Evolutionary conservation across 2,113 vertebrate species (phyloP), one percentile per base, ranked within the genome.

Genomic region (Antennarius striatus): DNA sequence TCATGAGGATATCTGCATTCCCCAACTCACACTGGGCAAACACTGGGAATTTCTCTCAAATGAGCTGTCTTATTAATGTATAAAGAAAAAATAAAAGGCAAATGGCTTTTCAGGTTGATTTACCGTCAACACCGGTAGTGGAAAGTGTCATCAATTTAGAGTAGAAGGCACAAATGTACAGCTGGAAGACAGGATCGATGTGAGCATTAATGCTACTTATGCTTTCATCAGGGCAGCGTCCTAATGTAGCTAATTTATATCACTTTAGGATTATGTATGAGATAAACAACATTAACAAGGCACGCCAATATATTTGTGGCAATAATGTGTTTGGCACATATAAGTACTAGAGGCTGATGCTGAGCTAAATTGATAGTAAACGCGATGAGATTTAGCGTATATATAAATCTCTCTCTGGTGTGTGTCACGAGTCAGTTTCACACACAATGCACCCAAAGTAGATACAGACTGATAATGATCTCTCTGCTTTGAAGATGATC

Each of bases 401-500:
- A 47, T 47, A 47, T 10, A 47, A 61, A 49, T 50, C 51, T 66
- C 32, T 55, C 17, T 52, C 17, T 42, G 56, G 59, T 22, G 48
- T 45, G 49, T 9, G 32, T n/a, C 32, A 30, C 10, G 10, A 61
- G 16, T 48, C 42, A 10, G 51, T 54, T 43, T 40, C 36, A 43
- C 36, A 47, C 11, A 12, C 10, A 3, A 16, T 45, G 52, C 22
- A 48, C 50, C 60, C 32, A 47, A 77, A 69, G 59, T 53, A 40
- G 43, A 32, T 47, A 14, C 8, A 53, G 56, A 22, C 56, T 13
- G 47, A 57, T 40, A 71, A 57, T 17, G 54, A 69, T 73, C 64
- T 0, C 57, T 36, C 30, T 10, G 69, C 68, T 84, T 63, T 80
- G 74, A 78, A 77, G 68, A 80, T 68, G 17, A 50, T 30, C 28